Evolutionary conservation across 2,888 invertebrate species (phyloP).

Genomic region (Conomelus anceps): DNA sequence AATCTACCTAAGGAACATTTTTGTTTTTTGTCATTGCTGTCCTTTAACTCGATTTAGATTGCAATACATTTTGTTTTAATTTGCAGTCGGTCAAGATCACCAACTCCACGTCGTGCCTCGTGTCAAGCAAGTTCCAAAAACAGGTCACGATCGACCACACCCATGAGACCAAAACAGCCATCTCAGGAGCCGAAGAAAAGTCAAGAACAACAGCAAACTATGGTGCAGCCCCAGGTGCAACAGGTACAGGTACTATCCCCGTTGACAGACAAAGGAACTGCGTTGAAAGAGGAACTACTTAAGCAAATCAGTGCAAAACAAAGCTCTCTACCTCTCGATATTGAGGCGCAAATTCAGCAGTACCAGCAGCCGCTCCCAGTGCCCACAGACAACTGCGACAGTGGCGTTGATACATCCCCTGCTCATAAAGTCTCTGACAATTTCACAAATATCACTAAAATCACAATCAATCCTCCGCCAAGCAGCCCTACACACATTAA

Average conservation of each 20-base stretch:
- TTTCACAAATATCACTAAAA: constrained; percentile 20
- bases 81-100: constrained; percentile 13
- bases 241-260: too few relatives aligned
- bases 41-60: background rate
- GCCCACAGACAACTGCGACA: background rate
- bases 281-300: background rate
- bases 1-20: too few relatives aligned
- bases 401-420: constrained; percentile 43
- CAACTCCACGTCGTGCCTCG: constrained; percentile 17
- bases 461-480: constrained; percentile 15
- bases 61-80: background rate
- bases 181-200: too few relatives aligned
- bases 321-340: background rate
- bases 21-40: background rate
- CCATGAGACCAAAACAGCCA: constrained; percentile 2
- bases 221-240: too few relatives aligned
- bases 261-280: background rate
- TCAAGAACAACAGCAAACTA: background rate
- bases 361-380: background rate
- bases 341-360: background rate
- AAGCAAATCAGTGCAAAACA: background rate
- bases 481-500: constrained; percentile 19
- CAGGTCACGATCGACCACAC: constrained; percentile 20
- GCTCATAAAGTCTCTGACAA: constrained; percentile 39
- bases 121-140: constrained; percentile 14